Percentiles rank a stretch among this genome's conserved stretches.
These are phyloP conservation scores for Paradoxurus hermaphroditus DNA, from an alignment of 2,113 vertebrate genomes.

Conservation along the genomic window DNA sequence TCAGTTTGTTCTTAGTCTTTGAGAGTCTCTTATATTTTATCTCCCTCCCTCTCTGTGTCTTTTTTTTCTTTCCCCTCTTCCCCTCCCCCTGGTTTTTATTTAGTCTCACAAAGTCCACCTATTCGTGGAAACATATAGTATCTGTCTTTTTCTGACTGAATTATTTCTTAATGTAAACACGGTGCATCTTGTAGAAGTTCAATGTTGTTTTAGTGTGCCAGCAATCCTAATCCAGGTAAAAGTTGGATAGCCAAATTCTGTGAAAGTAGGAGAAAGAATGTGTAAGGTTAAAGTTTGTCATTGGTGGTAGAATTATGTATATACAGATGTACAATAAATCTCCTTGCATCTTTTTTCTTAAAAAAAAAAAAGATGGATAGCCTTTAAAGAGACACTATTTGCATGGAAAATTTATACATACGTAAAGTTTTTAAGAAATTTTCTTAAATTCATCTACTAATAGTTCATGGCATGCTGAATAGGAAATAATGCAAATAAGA, in stretches of 20 bases:
- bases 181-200: background rate
- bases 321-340: background rate
- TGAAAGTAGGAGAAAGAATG: background rate
- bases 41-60: too few relatives aligned
- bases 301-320: rapidly evolving
- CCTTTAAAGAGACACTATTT: background rate
- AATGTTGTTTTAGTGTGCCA: background rate
- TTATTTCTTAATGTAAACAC: background rate
- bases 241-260: background rate
- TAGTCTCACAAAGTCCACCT: too few relatives aligned
- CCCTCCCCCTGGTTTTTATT: too few relatives aligned
- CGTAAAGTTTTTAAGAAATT: background rate
- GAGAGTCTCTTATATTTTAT: too few relatives aligned
- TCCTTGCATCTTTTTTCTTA: background rate
- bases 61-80: too few relatives aligned
- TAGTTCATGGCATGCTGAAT: background rate
- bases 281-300: background rate
- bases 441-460: background rate
- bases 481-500: background rate
- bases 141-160: too few relatives aligned
- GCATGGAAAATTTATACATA: background rate
- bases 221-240: background rate
- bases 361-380: too few relatives aligned
- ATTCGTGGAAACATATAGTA: too few relatives aligned
- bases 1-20: too few relatives aligned